A percentile compares a stretch with the other conserved stretches of the same genome.
Conservation (phyloP, 2,113 vertebrate genomes). For the Dromas ardeola region DNA sequence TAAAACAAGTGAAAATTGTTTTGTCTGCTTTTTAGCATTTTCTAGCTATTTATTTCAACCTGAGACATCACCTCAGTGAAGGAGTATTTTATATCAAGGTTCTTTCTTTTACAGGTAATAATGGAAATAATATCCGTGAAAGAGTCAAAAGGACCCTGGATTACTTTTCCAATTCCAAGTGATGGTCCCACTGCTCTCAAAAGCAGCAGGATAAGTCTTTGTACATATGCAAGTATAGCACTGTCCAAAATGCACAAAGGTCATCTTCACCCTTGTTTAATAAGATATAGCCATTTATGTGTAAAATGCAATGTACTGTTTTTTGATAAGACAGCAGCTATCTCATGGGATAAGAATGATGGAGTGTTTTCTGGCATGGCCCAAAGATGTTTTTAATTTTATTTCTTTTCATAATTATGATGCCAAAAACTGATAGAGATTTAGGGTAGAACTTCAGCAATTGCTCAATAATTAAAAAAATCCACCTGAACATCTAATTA, state of each 20-base stretch:
- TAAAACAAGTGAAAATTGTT: background rate
- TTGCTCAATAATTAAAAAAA: background rate
- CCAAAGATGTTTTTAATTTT: background rate
- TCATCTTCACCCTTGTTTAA: background rate
- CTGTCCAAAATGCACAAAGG: background rate
- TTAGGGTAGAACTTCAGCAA: background rate
- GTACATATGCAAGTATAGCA: background rate
- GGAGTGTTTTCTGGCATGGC: background rate
- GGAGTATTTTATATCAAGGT: background rate
- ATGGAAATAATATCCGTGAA: background rate
- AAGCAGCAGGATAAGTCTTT: background rate
- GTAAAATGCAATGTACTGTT: background rate
- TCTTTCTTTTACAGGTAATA: background rate
- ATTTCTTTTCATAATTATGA: background rate
- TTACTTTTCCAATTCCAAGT: background rate
- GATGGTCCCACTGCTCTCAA: background rate
- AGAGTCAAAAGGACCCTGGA: background rate
- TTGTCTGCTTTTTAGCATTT: background rate
- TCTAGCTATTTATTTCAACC: background rate
- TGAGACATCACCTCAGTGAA: background rate
- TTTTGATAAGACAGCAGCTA: background rate
- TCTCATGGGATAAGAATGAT: background rate
- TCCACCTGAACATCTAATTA: conserved; percentile 10
- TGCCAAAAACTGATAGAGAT: background rate
- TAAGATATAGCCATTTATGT: background rate